phyloP scores from a whole-genome alignment of 2,797 vertebrate genomes.

The Falco naumanni region DNA sequence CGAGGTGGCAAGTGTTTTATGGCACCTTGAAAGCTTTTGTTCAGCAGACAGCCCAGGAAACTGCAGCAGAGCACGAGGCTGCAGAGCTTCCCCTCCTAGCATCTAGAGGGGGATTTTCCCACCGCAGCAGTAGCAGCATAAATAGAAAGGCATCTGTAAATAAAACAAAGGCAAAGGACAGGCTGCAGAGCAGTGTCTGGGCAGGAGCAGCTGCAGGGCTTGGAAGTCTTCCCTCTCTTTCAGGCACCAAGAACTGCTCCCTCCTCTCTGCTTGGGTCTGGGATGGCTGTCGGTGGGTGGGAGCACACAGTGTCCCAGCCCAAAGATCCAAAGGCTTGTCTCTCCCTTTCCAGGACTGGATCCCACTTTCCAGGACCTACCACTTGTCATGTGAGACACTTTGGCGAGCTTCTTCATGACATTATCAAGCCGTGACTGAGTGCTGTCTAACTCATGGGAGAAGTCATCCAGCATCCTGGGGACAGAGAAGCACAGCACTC shows the following conservation, averaged over 20 bases:
- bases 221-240: not conserved
- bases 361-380: slow-evolving; percentile 77
- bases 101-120: slow-evolving; percentile 16
- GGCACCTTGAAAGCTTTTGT: slow-evolving; percentile 7
- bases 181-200: not conserved
- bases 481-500: not conserved
- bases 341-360: not conserved
- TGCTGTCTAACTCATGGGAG: slow-evolving; percentile 92
- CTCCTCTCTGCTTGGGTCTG: not conserved
- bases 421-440: slow-evolving; percentile 93
- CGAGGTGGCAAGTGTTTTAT: rapidly evolving
- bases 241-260: not conserved
- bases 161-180: slow-evolving; percentile 34
- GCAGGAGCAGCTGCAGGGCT: slow-evolving; percentile 19
- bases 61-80: not conserved
- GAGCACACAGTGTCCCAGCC: not conserved
- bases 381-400: slow-evolving; percentile 98
- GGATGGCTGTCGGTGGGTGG: not conserved
- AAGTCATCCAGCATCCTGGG: slow-evolving; percentile 97
- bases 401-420: slow-evolving; percentile 99
- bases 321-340: not conserved
- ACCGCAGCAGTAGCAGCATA: not conserved
- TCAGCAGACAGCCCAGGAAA: not conserved
- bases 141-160: slow-evolving; percentile 58
- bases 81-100: not conserved